phyloP scores from a whole-genome alignment of 2,113 vertebrate species.

The Struthio camelus region DNA sequence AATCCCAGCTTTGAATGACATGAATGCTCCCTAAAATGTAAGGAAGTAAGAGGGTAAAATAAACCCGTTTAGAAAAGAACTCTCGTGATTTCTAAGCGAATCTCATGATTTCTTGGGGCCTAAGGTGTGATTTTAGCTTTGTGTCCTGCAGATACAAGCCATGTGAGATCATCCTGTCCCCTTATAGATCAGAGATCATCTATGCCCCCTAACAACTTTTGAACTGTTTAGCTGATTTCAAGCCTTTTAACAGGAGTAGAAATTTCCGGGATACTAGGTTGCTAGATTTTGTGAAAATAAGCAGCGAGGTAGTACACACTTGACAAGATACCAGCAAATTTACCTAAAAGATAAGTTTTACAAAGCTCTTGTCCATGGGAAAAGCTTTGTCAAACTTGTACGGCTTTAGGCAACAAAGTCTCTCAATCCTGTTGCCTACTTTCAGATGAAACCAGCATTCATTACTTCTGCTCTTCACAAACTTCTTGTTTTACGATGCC shows the following conservation, averaged over 20 bases:
- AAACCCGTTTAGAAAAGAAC: not conserved
- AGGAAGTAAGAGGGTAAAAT: not conserved
- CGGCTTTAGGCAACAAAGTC: not conserved
- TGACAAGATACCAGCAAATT: not conserved
- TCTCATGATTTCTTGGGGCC: not conserved
- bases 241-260: not conserved
- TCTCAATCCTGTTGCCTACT: rapidly evolving
- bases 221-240: not conserved
- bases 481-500: no score
- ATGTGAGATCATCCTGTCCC: not conserved
- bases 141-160: not conserved
- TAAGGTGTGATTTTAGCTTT: not conserved
- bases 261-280: not conserved
- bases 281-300: not conserved
- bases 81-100: not conserved
- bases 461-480: not conserved
- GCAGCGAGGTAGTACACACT: not conserved
- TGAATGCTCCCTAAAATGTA: not conserved
- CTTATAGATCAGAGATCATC: not conserved
- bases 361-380: not conserved
- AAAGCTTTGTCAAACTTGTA: not conserved
- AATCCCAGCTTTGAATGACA: not conserved
- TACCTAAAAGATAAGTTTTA: not conserved
- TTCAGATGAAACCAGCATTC: not conserved
- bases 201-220: not conserved